Evolutionary conservation across 2,113 vertebrate genomes (phyloP).

Genomic region (Cardinalis cardinalis): DNA sequence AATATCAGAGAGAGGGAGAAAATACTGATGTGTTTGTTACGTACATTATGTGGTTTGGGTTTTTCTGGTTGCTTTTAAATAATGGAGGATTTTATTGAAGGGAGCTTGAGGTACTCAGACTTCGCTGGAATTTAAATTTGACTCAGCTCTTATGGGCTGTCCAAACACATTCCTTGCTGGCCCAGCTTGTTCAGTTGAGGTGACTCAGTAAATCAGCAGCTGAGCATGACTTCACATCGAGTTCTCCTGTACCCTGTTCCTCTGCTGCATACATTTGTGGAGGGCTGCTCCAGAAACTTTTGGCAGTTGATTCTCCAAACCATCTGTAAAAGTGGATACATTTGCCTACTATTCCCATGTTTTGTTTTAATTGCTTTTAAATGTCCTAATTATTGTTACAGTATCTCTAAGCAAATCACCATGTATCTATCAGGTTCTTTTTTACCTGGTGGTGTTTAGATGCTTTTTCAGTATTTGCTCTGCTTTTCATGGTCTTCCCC

Average conservation of each 20-base stretch:
- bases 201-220: neutral
- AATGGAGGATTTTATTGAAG: neutral
- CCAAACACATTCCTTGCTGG: neutral
- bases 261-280: neutral
- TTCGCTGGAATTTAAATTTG: neutral
- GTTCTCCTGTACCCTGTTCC: neutral
- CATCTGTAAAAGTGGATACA: neutral
- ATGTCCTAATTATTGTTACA: neutral
- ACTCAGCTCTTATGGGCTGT: neutral
- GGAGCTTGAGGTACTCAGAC: neutral
- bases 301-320: neutral
- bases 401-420: neutral
- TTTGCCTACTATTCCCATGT: neutral
- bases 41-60: neutral
- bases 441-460: neutral
- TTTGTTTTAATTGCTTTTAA: neutral
- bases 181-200: neutral
- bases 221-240: neutral
- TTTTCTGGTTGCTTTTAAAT: neutral
- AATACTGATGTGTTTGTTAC: neutral
- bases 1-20: neutral
- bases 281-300: neutral
- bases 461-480: neutral
- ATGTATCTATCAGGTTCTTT: neutral
- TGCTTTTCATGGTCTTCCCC: neutral